Base-by-base conservation (phyloP, 53 echinoderm and acorn worm species). In the Temnopleurus reevesii region DNA sequence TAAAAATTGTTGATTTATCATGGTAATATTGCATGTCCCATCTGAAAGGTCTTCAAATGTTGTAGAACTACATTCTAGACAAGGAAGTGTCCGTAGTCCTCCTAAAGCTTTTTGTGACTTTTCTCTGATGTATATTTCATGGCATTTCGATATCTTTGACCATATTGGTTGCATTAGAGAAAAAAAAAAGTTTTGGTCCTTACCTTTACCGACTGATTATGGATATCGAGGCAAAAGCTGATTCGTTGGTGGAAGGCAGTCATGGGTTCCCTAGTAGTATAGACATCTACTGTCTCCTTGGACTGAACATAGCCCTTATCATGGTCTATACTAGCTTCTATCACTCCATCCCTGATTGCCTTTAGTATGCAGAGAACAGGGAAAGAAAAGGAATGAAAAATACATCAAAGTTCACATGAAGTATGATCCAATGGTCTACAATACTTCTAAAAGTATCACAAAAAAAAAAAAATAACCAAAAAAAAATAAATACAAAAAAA, bases 281-380 rank as follows among this genome's bases (percentile, higher is more conserved):
- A 98, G 77, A 98, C 93, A 55, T 98, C 98, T 15, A 93, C 93
- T 17, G 96, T 98, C 64, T 98, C 98, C 79, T 98, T 98, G 34
- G 98, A 98, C 55, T 92, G 94, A 56, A 98, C 94, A 77, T 94
- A 98, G 66, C 98, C 98, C 63, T 96, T 98, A 90, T 98, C 98
- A 63, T 98, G 98, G 87, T 98, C 98, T 90, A 98, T 98, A 89
- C 92, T 98, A 10, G 98, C 98, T 89, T 98, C 98, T 63, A 98
- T 98, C 17, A 98, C 98, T 23, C 98, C 98, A 89, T 98, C 98
- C 80, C 98, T 94, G 53, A 98, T 98, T 25, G 98, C 98, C 98
- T 98, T 91, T 1, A 53, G 65, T 25, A 4, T 45, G 47, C 4
- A 46, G 17, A 44, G 28, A 29, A 47, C 7, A 83, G 30, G 51